Base-by-base conservation (phyloP, 2,113 vertebrate genomes). In the Chelonoidis abingdonii region DNA sequence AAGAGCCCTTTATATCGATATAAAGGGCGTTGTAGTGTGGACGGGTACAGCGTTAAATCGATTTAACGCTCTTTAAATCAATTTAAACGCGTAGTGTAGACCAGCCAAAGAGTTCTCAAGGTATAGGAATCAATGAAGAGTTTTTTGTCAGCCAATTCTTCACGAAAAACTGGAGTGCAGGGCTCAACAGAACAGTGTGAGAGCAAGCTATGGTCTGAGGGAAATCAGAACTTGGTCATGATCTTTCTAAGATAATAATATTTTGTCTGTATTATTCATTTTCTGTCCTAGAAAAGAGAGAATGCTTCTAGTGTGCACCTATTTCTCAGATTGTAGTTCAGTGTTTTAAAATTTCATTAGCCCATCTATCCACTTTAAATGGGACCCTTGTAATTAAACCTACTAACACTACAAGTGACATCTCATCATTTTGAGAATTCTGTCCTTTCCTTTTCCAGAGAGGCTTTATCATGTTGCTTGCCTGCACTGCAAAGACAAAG, bases 261-360 rank as follows among this genome's bases (percentile, higher is more conserved):
- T 95, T 97, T 96, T 95, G 89, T 94, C 94, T 83, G 83, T 79
- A 83, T 94, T 95, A 94, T 89, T 95, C 92, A 41, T 93, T 94
- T 93, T 86, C 82, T 94, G 89, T 22, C n/a, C n/a, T 72, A 21
- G 54, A 84, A 83, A 82, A 91, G 94, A 81, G 93, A 79, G 88
- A 86, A 92, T 81, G 86, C 1, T 16, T 97, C 95, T 92, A 76
- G 89, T 52, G 88, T 87, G 89, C 93, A 95, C 79, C 41, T 84
- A 83, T 95, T 96, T 96, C 94, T 97, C 95, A 97, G 92, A 92
- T 56, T 90, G 96, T 88, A 97, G 94, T 95, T 97, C 93, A 82
- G 92, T 95, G 86, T 88, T 95, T 97, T 97, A 97, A 97, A 92
- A 96, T 97, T 95, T 97, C 95, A 96, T 97, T 96, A 97, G 89